Evolutionary conservation across 2,888 invertebrate species (phyloP).

Genomic region (Cantharis rufa): DNA sequence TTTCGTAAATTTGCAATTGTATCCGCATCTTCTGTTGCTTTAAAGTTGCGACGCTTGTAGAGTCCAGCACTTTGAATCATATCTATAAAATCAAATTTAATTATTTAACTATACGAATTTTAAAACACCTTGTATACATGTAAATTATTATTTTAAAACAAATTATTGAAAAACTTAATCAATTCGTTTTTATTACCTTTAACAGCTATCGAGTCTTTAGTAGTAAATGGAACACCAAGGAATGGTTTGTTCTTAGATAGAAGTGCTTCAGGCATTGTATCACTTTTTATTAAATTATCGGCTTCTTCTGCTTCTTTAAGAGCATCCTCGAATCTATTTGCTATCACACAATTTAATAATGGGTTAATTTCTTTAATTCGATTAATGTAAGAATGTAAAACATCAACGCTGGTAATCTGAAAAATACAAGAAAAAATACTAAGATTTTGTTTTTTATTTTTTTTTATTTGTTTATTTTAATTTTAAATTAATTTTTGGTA

Average conservation of each 20-base stretch:
- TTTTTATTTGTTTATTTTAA: too few species aligned
- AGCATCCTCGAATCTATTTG: slow-evolving; percentile 79
- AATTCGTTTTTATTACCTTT: slow-evolving; percentile 65
- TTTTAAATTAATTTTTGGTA: too few species aligned
- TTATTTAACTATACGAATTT: too few species aligned
- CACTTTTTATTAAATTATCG: slow-evolving; percentile 71
- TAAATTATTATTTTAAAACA: too few species aligned
- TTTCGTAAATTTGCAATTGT: slow-evolving; percentile 70
- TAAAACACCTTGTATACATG: too few species aligned
- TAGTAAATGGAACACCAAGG: slow-evolving; percentile 88
- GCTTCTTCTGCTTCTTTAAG: slow-evolving; percentile 76
- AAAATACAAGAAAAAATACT: slow-evolving; percentile 32
- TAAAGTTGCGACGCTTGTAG: slow-evolving; percentile 66
- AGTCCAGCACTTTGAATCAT: slow-evolving; percentile 83
- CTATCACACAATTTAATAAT: slow-evolving; percentile 81
- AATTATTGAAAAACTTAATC: too few species aligned
- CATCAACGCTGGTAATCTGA: slow-evolving; percentile 74
- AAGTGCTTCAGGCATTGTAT: slow-evolving; percentile 62
- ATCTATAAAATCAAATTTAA: slow-evolving; percentile 54
- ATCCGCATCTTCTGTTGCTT: slow-evolving; percentile 74
- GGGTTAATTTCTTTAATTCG: slow-evolving; percentile 84
- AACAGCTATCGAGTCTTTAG: slow-evolving; percentile 84
- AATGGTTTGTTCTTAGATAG: slow-evolving; percentile 77
- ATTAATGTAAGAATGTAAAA: slow-evolving; percentile 77
- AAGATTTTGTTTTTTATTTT: too few species aligned